Base-by-base conservation (phyloP, 2,797 vertebrate genomes). In the Cyprinodon diabolis region DNA sequence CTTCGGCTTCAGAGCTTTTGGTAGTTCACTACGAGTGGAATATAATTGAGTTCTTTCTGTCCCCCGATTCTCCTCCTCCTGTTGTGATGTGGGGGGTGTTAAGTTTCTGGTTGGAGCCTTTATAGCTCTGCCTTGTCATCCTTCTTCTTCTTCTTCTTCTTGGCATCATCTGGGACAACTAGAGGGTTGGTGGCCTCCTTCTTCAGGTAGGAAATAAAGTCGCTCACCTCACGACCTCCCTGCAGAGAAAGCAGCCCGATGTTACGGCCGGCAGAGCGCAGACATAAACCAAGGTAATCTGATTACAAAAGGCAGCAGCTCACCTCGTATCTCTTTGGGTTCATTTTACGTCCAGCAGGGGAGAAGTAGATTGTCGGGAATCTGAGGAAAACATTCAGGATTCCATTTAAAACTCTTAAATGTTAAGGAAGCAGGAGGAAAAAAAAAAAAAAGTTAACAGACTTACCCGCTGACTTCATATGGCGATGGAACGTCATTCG, bases 381-480 rank as follows among this genome's bases (percentile, higher is more conserved):
- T 75, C 98, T 99, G 43, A 47, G 74, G 72, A 25, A 67, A 13
- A 30, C 30, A 30, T 30, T 30, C 30, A 30, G 30, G 30, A 30
- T 30, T 30, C 2, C 1, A 30, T 30, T 30, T 30, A 30, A 30
- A 30, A 30, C 30, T 30, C 30, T 30, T 30, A 30, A 30, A 30
- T 30, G 30, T 30, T 30, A 0, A 35, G 10, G 3, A 23, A 35
- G 10, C 23, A 49, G 13, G 11, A 21, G 21, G 1, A 35, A 17
- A 40, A 19, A 4, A 17, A 60, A 15, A 19, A 30, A 15, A 23
- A 57, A 4, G 17, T 13, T 0, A 9, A 11, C n/a, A 12, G 55
- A 92, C 97, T 94, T 92, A 99, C 98, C 98, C 98, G 92, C 96
- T 95, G 92, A 99, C 98, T 96, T 99, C 97, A 78, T 98, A 99